Percentiles rank a stretch among this genome's conserved stretches.
These are phyloP conservation scores for Trogon surrucura DNA, from an alignment of 2,113 vertebrate species.

Conservation along the genomic window DNA sequence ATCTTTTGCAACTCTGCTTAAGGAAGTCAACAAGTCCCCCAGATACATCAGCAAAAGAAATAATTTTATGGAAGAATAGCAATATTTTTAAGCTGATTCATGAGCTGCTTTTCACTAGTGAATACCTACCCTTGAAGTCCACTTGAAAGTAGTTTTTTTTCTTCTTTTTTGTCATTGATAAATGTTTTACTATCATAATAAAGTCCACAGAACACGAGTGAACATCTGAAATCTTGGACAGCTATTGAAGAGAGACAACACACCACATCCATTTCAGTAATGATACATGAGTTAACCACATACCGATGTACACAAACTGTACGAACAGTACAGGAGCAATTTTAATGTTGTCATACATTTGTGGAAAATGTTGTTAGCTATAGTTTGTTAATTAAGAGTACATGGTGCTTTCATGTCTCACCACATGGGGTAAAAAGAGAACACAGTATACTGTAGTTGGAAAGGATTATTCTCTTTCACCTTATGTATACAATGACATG, in stretches of 20 bases:
- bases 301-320: not conserved
- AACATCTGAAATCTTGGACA: not conserved
- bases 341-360: not conserved
- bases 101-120: not conserved
- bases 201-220: not conserved
- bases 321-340: not conserved
- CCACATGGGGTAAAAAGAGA: not conserved
- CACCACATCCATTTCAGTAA: not conserved
- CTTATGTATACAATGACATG: not conserved
- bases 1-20: not conserved
- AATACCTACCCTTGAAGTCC: conserved; percentile 4
- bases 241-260: not conserved
- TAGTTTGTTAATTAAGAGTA: not conserved
- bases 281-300: not conserved
- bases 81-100: conserved; percentile 42
- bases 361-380: not conserved
- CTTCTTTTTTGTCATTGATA: not conserved
- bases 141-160: conserved; percentile 5
- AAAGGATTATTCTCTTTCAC: not conserved
- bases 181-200: not conserved
- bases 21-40: conserved; percentile 2
- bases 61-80: not conserved
- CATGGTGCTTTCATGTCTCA: not conserved
- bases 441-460: not conserved
- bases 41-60: not conserved